These are phyloP conservation scores for Sitta europaea DNA, from an alignment of 2,113 vertebrate species.

Conservation along the genomic window DNA sequence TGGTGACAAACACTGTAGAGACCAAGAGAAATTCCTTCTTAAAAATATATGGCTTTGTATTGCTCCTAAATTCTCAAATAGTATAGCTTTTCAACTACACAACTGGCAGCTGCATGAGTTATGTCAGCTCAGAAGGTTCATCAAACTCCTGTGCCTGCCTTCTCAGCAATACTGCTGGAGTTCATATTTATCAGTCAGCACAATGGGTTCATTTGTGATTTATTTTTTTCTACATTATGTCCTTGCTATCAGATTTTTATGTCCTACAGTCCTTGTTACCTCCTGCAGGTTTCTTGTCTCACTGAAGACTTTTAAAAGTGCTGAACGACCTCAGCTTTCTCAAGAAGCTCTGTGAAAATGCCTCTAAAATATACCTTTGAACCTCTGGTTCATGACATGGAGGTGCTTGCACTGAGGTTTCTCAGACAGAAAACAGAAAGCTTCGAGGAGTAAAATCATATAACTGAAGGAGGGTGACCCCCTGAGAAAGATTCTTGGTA, in stretches of 20 bases:
- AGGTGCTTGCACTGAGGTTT: not conserved
- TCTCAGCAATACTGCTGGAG: not conserved
- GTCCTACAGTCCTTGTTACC: not conserved
- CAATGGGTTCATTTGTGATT: not conserved
- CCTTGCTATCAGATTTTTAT: not conserved
- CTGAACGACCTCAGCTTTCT: not conserved
- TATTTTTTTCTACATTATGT: not conserved
- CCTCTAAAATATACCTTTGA: not conserved
- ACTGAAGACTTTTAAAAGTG: not conserved
- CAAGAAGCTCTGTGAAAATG: not conserved
- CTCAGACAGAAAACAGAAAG: not conserved
- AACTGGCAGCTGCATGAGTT: not conserved
- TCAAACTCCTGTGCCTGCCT: not conserved
- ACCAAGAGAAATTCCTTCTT: not conserved
- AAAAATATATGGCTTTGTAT: not conserved
- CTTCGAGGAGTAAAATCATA: not conserved
- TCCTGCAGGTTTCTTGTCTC: not conserved
- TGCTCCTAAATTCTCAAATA: not conserved
- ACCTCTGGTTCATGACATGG: not conserved
- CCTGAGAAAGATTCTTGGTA: not conserved
- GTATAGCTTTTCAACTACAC: not conserved
- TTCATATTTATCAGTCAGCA: slow-evolving; percentile 14
- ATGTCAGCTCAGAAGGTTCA: not conserved
- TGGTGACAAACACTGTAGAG: not conserved
- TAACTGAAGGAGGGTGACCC: not conserved